These are phyloP conservation scores for Elachura formosa DNA, from an alignment of 2,113 vertebrate genomes.

Conservation along the genomic window DNA sequence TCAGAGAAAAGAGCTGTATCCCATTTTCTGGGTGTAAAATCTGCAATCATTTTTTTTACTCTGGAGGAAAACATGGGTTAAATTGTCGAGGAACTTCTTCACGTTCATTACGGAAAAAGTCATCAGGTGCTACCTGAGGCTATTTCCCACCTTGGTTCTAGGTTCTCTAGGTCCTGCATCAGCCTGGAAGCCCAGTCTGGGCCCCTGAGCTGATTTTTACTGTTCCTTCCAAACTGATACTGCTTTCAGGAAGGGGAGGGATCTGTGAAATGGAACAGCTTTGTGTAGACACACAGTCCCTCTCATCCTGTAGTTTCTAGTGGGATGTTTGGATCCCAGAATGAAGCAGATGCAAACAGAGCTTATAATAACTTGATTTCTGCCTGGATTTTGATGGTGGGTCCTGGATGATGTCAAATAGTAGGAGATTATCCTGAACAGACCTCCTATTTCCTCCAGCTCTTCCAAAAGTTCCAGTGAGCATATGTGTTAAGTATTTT, in stretches of 20 bases:
- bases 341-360: not conserved
- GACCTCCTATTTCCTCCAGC: not conserved
- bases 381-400: not conserved
- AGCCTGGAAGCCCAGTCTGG: not conserved
- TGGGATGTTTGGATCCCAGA: not conserved
- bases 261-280: not conserved
- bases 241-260: not conserved
- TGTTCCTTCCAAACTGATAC: accelerated
- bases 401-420: not conserved
- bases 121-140: not conserved
- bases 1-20: not conserved
- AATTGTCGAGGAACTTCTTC: not conserved
- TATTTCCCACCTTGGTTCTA: not conserved
- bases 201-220: not conserved
- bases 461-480: not conserved
- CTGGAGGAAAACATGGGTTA: not conserved
- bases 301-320: not conserved
- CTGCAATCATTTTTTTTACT: not conserved
- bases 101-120: not conserved
- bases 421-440: not conserved
- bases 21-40: not conserved
- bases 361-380: not conserved
- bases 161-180: not conserved
- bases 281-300: too few species aligned
- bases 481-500: not conserved